Conservation (phyloP, 2,888 invertebrate species). For the Sarcophaga rosellei region DNA sequence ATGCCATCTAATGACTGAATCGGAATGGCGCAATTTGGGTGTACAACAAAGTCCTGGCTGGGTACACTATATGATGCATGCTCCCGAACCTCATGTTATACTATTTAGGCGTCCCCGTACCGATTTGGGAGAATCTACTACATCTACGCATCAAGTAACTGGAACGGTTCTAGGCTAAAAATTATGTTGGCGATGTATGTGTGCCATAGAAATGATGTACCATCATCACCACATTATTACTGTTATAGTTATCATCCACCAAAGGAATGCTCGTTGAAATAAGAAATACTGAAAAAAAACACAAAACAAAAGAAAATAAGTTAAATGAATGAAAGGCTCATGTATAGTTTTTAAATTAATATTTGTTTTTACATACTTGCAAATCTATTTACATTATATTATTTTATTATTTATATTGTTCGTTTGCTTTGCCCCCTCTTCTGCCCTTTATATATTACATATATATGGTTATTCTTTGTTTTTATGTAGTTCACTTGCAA, state of each 20-base stretch:
- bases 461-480: slow-evolving; percentile 29
- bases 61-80: slow-evolving; percentile 87
- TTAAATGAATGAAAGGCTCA: slow-evolving; percentile 7
- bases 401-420: slow-evolving; percentile 17
- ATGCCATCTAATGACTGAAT: slow-evolving; percentile 95
- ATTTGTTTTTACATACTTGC: slow-evolving; percentile 25
- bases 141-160: slow-evolving; percentile 34
- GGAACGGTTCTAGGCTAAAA: slow-evolving; percentile 63
- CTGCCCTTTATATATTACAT: background rate
- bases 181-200: background rate
- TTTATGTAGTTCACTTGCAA: slow-evolving; percentile 15
- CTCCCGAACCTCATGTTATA: slow-evolving; percentile 94
- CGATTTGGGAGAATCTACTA: slow-evolving; percentile 55
- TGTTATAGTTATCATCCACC: slow-evolving; percentile 8
- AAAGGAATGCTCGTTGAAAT: slow-evolving; percentile 31
- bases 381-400: slow-evolving; percentile 20
- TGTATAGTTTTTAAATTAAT: slow-evolving; percentile 32
- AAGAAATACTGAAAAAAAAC: background rate
- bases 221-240: background rate
- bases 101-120: slow-evolving; percentile 86
- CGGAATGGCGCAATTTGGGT: slow-evolving; percentile 96
- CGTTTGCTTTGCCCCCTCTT: slow-evolving; percentile 23
- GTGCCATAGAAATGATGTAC: slow-evolving; percentile 21
- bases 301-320: background rate
- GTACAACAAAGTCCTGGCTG: slow-evolving; percentile 96